A percentile compares a stretch with the other conserved stretches of the same genome.
phyloP scores from a whole-genome alignment of 2,113 vertebrate genomes.

The Nerophis ophidion region DNA sequence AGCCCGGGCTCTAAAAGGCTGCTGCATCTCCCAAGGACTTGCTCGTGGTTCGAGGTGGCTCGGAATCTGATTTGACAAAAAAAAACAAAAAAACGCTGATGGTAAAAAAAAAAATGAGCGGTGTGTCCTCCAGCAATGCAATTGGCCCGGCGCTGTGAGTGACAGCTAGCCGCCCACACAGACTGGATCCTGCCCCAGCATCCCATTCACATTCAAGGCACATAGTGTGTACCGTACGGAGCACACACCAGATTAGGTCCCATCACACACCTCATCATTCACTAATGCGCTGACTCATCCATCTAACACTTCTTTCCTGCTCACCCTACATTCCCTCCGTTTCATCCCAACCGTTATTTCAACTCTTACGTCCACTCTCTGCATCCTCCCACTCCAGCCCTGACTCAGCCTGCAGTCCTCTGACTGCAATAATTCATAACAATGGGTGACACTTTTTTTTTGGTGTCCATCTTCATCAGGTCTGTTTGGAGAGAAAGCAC shows the following conservation, averaged over 20 bases:
- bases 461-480: conserved; percentile 40
- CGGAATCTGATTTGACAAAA: background rate
- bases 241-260: conserved; percentile 61
- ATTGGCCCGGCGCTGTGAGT: background rate
- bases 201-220: conserved; percentile 55
- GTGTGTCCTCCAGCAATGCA: background rate
- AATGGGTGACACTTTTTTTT: conserved; percentile 16
- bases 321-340: background rate
- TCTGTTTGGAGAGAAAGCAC: conserved; percentile 46
- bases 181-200: conserved; percentile 30
- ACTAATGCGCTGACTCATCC: conserved; percentile 38
- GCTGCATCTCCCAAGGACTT: background rate
- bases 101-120: conserved; percentile 4
- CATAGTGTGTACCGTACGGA: conserved; percentile 48
- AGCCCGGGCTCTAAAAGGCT: background rate
- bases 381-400: background rate
- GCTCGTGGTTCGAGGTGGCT: background rate
- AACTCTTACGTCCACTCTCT: background rate
- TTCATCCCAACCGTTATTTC: conserved; percentile 3
- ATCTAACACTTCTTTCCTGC: conserved; percentile 15
- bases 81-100: conserved; percentile 1
- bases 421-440: conserved; percentile 27
- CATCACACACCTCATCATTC: conserved; percentile 60
- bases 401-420: conserved; percentile 15
- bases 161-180: conserved; percentile 8